Evolutionary conservation across 30 jellyfish, hydroid and myxozoan genomes (phyloP), one percentile per base, ranked within the genome.

Genomic region (Clytia hemisphaerica): DNA sequence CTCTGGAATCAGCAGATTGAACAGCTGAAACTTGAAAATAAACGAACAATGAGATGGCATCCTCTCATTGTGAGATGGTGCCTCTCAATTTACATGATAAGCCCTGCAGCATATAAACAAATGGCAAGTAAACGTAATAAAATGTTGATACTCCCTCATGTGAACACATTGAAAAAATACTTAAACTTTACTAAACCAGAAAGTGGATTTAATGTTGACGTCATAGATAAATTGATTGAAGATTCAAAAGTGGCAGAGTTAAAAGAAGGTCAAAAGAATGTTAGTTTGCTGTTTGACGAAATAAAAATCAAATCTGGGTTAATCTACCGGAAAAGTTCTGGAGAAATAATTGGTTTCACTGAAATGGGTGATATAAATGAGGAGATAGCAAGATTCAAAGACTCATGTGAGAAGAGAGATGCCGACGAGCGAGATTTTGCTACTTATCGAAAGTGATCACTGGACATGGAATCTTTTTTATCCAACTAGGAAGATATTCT

Each of bases 41-140:
- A 25, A 22, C 36, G 40, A 2, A 42, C 42, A 24, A 55, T 55
- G 69, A 55, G 69, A 32, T 55, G 69, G 69, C 69, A 55, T 42
- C 69, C 69, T 19, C 69, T 55, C 15, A 55, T 55, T 18, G 29
- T 55, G 24, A 27, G 69, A 42, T 55, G 69, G 69, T 55, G 69
- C 31, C 31, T 55, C 24, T 19, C 42, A 22, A 19, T 55, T 19
- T 55, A 55, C 31, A 36, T 19, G n/a, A 15, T 22, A 19, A 19
- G 42, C 15, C 69, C 69, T 2, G 69, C 69, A 16, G 69, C 69
- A 55, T 55, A 55, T 32, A 27, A 32, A 16, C 69, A 55, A 19
- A 19, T 55, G 24, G 40, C 40, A 55, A 55, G 40, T 32, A 24
- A 24, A 28, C 36, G 40, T 55, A 19, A 19, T 25, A 55, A 55